Conservation (phyloP, 2,797 vertebrate genomes). For the Microctenopoma steveboyesi region DNA sequence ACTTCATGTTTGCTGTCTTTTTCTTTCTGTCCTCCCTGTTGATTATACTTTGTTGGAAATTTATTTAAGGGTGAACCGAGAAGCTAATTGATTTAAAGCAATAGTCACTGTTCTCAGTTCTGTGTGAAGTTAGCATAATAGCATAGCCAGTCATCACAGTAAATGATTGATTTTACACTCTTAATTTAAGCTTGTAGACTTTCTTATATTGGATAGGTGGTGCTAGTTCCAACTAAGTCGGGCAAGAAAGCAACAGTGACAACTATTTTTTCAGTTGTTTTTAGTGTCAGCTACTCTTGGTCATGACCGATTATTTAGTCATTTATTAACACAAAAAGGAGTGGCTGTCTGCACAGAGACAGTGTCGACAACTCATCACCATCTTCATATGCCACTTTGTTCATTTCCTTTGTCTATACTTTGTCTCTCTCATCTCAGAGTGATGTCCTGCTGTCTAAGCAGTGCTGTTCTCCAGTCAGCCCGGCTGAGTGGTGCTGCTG, state of each 20-base stretch:
- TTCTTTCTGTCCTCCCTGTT: not conserved
- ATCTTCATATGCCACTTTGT: not conserved
- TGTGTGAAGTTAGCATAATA: too few species aligned
- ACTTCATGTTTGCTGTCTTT: not conserved
- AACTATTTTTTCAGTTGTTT: not conserved
- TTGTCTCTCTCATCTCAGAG: not conserved
- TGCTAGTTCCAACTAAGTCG: not conserved
- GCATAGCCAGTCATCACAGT: too few species aligned
- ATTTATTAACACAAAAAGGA: not conserved
- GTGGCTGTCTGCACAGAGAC: not conserved
- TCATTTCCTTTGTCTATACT: not conserved
- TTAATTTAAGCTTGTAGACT: too few species aligned
- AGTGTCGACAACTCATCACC: not conserved
- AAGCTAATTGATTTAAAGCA: too few species aligned
- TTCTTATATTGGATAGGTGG: too few species aligned
- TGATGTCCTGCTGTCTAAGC: conserved; percentile 36
- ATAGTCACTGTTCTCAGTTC: too few species aligned
- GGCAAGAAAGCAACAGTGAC: not conserved
- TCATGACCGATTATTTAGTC: not conserved
- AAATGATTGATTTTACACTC: too few species aligned
- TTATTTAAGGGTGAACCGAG: not conserved
- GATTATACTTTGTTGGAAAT: too few species aligned
- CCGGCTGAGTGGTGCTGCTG: conserved; percentile 30
- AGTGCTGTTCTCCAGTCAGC: conserved; percentile 49
- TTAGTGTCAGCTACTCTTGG: not conserved